Conservation (phyloP, 2,888 invertebrate genomes). For the Parnassius glacialis region DNA sequence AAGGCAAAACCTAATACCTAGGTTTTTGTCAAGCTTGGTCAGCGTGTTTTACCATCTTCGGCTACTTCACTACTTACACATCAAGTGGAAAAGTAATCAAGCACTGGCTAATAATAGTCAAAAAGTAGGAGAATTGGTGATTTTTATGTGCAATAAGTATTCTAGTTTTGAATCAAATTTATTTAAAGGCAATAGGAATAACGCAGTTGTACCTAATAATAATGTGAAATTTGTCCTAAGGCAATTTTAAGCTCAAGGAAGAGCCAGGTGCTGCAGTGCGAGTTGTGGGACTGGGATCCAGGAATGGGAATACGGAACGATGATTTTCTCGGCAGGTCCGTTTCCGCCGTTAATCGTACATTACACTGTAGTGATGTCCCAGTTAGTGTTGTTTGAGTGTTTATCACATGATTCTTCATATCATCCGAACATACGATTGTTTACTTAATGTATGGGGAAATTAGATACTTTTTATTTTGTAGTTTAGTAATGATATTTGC, state of each 20-base stretch:
- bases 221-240: slow-evolving; percentile 79
- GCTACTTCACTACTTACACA: too few relatives aligned
- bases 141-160: background rate
- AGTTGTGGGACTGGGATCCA: slow-evolving; percentile 92
- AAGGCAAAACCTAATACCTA: too few relatives aligned
- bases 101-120: background rate
- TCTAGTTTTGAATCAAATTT: too few relatives aligned
- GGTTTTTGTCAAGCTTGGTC: too few relatives aligned
- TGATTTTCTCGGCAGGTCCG: slow-evolving; percentile 93
- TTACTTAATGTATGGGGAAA: background rate
- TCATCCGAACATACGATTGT: slow-evolving; percentile 24
- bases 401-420: slow-evolving; percentile 25
- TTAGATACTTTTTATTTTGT: too few relatives aligned
- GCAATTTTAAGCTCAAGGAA: slow-evolving; percentile 88
- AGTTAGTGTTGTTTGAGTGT: slow-evolving; percentile 43
- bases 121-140: background rate
- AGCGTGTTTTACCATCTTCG: too few relatives aligned
- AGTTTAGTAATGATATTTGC: background rate
- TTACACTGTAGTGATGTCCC: slow-evolving; percentile 46
- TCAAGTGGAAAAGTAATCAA: too few relatives aligned
- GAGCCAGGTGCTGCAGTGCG: slow-evolving; percentile 87
- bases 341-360: slow-evolving; percentile 42
- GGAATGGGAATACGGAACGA: slow-evolving; percentile 89
- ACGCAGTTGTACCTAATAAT: slow-evolving; percentile 27
- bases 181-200: background rate